Evolutionary conservation across 2,113 vertebrate genomes (phyloP), one percentile per base, ranked within the genome.

Genomic region (Electrona antarctica): DNA sequence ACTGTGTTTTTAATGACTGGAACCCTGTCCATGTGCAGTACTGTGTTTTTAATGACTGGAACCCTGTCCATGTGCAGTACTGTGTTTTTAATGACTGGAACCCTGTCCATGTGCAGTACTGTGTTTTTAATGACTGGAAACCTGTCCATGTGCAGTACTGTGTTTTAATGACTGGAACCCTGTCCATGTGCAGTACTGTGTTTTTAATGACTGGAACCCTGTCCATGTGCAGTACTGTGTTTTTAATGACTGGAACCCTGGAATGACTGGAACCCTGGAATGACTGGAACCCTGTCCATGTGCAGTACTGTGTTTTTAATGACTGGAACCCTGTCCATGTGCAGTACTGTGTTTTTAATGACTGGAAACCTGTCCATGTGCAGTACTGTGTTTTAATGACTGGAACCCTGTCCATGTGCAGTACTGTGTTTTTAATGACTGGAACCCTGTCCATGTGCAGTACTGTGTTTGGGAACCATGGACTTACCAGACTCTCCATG

Each of bases 401-500:
- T 60, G 3, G 5, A 41, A 41, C 33, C 33, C 33, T 41, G 33
- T 41, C 33, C 33, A 41, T 6, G 33, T 41, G 33, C n/a, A 63
- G 13, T 15, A 8, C 13, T 64, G 8, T 1, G 33, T n/a, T n/a
- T n/a, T n/a, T n/a, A n/a, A n/a, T n/a, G n/a, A n/a, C 7, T 60
- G 3, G 5, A 41, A 41, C 33, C 33, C 33, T 41, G 33, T 41
- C 33, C 33, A 41, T 6, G 33, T 41, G 33, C n/a, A 63, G 13
- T 15, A 8, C 13, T 64, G 8, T 1, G 33, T 41, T 41, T 41
- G 3, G 33, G 33, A 4, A 41, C 33, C 33, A 41, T 41, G 7
- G 62, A 51, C 82, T 60, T 52, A 99, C 98, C 98, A 78, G 94
- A 93, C 92, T 98, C 95, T 78, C 95, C 95, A 0, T 97, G 96